These are phyloP conservation scores for Rhynchotus rufescens DNA, from an alignment of 2,797 vertebrate species.

Conservation along the genomic window DNA sequence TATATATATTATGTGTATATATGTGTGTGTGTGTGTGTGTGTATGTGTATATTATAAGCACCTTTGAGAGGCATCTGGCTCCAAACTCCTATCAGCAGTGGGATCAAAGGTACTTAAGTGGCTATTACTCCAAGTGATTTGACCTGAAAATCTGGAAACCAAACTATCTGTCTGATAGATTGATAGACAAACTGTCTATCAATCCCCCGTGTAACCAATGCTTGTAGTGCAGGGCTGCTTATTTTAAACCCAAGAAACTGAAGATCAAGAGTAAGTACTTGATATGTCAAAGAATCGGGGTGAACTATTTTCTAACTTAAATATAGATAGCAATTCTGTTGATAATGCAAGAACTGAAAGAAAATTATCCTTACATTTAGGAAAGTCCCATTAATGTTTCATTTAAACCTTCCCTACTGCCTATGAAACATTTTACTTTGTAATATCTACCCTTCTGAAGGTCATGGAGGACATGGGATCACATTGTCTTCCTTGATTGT, in stretches of 20 bases:
- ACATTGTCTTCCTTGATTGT: slow-evolving; percentile 12
- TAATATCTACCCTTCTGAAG: not conserved
- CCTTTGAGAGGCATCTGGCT: not conserved
- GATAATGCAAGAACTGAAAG: not conserved
- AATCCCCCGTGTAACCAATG: rapidly evolving
- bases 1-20: too few relatives aligned
- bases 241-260: not conserved
- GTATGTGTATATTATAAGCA: not conserved
- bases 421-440: not conserved
- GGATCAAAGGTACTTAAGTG: not conserved
- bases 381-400: not conserved
- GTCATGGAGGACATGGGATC: not conserved
- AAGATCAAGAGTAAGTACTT: not conserved
- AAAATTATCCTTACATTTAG: not conserved
- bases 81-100: not conserved
- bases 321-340: not conserved
- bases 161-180: not conserved
- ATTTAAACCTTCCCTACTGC: not conserved
- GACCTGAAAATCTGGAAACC: not conserved
- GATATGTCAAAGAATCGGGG: not conserved
- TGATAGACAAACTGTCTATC: not conserved
- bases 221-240: not conserved
- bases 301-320: not conserved
- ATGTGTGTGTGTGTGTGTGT: too few relatives aligned
- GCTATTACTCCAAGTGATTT: not conserved